These are phyloP conservation scores for Mimas tiliae DNA, from an alignment of 2,888 invertebrate genomes.

Conservation along the genomic window DNA sequence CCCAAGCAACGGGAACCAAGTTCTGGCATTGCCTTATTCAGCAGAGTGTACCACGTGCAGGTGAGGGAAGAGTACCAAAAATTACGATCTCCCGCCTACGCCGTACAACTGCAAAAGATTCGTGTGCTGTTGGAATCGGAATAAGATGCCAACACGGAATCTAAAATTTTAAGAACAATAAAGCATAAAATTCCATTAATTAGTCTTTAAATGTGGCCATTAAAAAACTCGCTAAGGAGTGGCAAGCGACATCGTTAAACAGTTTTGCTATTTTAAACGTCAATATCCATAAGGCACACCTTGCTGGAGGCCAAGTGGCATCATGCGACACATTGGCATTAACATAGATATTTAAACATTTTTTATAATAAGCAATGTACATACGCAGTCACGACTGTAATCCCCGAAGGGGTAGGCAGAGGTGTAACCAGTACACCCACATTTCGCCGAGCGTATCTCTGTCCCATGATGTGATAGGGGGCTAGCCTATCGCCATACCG, in stretches of 20 bases:
- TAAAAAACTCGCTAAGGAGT: slow-evolving; percentile 11
- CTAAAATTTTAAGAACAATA: neutral
- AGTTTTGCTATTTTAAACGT: neutral
- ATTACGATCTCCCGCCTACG: too few species aligned
- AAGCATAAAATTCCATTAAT: slow-evolving; percentile 8
- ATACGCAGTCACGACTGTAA: too few species aligned
- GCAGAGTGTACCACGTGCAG: too few species aligned
- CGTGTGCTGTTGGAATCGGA: neutral
- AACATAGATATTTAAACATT: neutral
- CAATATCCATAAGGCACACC: neutral
- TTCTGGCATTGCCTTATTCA: too few species aligned
- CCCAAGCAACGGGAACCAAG: too few species aligned
- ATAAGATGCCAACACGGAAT: neutral
- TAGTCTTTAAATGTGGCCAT: slow-evolving; percentile 6
- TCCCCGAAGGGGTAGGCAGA: too few species aligned
- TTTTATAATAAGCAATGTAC: neutral
- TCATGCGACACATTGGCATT: neutral
- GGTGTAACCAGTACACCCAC: too few species aligned
- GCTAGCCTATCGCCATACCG: too few species aligned
- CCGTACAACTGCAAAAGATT: too few species aligned
- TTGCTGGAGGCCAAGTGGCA: neutral
- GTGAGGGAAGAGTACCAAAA: too few species aligned
- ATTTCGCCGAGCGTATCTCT: too few species aligned
- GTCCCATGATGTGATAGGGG: too few species aligned
- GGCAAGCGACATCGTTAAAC: slow-evolving; percentile 7